Evolutionary conservation across 2,797 vertebrate genomes (phyloP), one percentile per base, ranked within the genome.

Genomic region (Darevskia mixta): DNA sequence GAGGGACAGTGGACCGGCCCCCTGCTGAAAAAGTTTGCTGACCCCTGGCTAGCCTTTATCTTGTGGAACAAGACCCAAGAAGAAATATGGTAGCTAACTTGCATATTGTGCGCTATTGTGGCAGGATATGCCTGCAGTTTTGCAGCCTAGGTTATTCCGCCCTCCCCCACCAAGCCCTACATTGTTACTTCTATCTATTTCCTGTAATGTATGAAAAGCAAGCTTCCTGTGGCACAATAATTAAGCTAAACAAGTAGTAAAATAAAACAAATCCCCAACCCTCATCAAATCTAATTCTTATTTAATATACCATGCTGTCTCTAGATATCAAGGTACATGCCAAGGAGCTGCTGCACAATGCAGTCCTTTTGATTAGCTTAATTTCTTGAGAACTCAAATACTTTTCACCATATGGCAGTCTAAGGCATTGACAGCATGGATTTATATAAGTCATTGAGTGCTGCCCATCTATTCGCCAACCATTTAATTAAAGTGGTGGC

Each of bases 351-450:
- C 87, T 20, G 80, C 58, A 29, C 90, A 78, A 67, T 32, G 75
- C 89, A 90, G 71, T n/a, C 5, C 78, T 58, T 89, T 83, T 84
- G n/a, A 83, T 90, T 72, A 90, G 23, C 61, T 87, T 82, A 92
- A 86, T 0, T 85, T 72, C 8, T 18, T 91, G 85, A 92, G 87
- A 75, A 64, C 32, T 78, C 79, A 91, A 91, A 91, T 41, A 58
- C 61, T n/a, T 83, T 64, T 86, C 79, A 69, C 89, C 45, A 45
- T 81, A 11, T 29, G n/a, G 73, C 83, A 90, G 2, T 3, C 86
- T 43, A 43, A 64, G 45, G 4, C 49, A 71, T 8, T 61, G 45
- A 72, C 78, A 89, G 18, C 41, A 89, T 15, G 77, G 73, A 79
- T 49, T 77, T 87, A 85, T 82, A 82, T 23, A 86, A 76, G 87